A percentile compares a stretch with the other conserved stretches of the same genome.
Evolutionary conservation across 2,113 vertebrate species (phyloP).

Genomic region (Triplophysa dalaica): DNA sequence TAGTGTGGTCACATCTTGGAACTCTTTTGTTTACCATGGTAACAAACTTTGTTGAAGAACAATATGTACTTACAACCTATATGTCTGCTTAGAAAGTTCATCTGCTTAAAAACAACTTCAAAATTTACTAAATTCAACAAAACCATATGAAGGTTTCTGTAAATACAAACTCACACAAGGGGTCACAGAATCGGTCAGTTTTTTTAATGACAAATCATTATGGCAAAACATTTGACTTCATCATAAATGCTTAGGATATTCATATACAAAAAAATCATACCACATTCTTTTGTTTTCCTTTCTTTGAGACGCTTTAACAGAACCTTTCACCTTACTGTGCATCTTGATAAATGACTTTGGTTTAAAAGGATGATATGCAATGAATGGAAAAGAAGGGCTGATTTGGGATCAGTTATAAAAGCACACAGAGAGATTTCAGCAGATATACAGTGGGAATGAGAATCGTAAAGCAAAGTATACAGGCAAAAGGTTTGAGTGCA

Average conservation of each 20-base stretch:
- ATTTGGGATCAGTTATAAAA: slow-evolving; percentile 21
- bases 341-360: neutral
- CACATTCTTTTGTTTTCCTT: neutral
- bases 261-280: neutral
- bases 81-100: neutral
- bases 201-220: slow-evolving; percentile 20
- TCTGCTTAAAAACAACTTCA: slow-evolving; percentile 1
- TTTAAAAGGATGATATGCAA: slow-evolving; percentile 2
- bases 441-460: neutral
- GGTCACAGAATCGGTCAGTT: neutral
- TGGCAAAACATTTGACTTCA: slow-evolving; percentile 10
- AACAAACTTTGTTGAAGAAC: slow-evolving; percentile 17
- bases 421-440: neutral
- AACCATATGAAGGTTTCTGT: neutral
- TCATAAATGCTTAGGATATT: neutral
- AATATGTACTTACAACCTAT: slow-evolving; percentile 1
- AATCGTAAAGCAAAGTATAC: neutral
- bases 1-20: slow-evolving; percentile 48
- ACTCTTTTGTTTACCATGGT: slow-evolving; percentile 24
- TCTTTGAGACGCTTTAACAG: neutral
- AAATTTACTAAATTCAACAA: neutral
- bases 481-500: neutral
- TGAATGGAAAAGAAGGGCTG: neutral
- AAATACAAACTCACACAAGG: slow-evolving; percentile 4
- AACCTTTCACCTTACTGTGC: neutral